Conservation (phyloP, 2,888 invertebrate species). For the Archaeoteleia sp. region DNA sequence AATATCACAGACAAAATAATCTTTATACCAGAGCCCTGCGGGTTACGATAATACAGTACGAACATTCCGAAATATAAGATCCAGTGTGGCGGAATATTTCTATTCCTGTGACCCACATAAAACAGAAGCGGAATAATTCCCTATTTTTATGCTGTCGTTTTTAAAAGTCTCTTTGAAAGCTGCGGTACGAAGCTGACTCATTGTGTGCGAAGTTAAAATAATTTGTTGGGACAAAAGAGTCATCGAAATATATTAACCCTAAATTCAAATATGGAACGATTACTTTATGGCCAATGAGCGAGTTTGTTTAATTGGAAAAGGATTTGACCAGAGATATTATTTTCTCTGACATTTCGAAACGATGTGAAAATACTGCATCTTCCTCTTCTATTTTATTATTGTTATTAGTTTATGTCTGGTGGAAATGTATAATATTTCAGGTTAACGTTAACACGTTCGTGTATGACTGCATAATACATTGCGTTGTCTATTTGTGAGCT, state of each 20-base stretch:
- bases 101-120: constrained; percentile 34
- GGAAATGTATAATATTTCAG: constrained; percentile 37
- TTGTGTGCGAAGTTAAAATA: constrained; percentile 3
- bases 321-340: constrained; percentile 3
- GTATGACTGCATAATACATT: constrained; percentile 31
- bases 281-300: too few species aligned
- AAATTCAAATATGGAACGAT: too few species aligned
- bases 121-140: constrained; percentile 27
- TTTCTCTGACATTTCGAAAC: not conserved
- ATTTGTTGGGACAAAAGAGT: constrained; percentile 9
- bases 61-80: constrained; percentile 33
- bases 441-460: constrained; percentile 21
- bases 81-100: constrained; percentile 22
- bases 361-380: too few species aligned
- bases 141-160: constrained; percentile 31
- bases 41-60: constrained; percentile 34
- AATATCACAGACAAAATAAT: constrained; percentile 33
- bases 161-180: constrained; percentile 21
- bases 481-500: constrained; percentile 27
- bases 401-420: constrained; percentile 35
- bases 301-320: constrained; percentile 7
- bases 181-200: constrained; percentile 1
- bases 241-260: too few species aligned
- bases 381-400: too few species aligned
- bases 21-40: constrained; percentile 27